Base-by-base conservation (phyloP, 1,140 invertebrate species). In the Antheraea mylitta region DNA sequence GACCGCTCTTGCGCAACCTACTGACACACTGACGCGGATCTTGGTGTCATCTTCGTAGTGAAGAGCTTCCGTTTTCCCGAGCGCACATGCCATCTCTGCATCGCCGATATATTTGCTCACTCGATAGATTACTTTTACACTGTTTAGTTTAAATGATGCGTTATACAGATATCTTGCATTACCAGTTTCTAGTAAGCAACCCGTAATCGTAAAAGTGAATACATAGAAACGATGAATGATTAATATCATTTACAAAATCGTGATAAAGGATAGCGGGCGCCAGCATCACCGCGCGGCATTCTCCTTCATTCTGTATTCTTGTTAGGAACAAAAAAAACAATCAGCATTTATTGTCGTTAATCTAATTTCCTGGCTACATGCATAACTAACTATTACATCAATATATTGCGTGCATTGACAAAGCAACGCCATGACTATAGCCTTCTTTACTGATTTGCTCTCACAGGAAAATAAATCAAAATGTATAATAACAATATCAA, bases 41-140 rank as follows among this genome's bases (percentile, higher is more conserved):
- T 5, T 53, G 16, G 45, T n/a, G 45, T 30, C 22, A 10, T 60
- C 59, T 11, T 60, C 59, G 59, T 18, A 18, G 6, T n/a, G 45
- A 53, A 13, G 18, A 60, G 18, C 2, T 30, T 22, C 18, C 58
- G 7, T 18, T 66, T 42, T 38, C 69, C 64, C n/a, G 48, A 18
- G 62, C 76, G 59, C 78, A 69, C 77, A 74, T 76, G 75, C 77
- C 69, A 13, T 11, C 4, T 10, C 30, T 22, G 36, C 9, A 63
- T 18, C 61, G 36, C 22, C 61, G 7, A 10, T 22, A 16, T 11
- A 42, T 7, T 42, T 13, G 45, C 45, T 53, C 45, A 6, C 11
- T n/a, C 45, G 1, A 13, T 13, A 53, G 11, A 53, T 16, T 6
- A 9, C 5, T n/a, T 13, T 53, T 13, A 53, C 7, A 2, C 22